A percentile compares a stretch with the other conserved stretches of the same genome.
These are phyloP conservation scores for Drosophila putrida DNA, from an alignment of 2,888 invertebrate species.

Conservation along the genomic window DNA sequence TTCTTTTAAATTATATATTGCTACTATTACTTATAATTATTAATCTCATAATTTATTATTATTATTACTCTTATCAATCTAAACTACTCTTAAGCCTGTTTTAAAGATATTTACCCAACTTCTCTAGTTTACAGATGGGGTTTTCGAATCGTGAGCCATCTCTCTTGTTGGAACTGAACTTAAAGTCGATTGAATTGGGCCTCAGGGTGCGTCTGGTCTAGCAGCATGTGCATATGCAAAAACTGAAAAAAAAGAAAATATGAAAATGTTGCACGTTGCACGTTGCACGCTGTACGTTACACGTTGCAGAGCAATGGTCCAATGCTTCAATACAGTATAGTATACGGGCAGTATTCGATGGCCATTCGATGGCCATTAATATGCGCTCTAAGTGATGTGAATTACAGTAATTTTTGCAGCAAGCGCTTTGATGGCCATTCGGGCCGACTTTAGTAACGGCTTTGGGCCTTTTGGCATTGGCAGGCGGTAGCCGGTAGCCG, in stretches of 20 bases:
- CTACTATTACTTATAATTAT: no score
- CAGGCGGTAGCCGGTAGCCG: conserved; percentile 50
- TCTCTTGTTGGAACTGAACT: conserved; percentile 54
- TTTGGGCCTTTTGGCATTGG: conserved; percentile 51
- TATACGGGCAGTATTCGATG: conserved; percentile 50
- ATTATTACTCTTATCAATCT: not conserved
- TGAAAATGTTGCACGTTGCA: conserved; percentile 19
- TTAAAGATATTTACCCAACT: conserved; percentile 2
- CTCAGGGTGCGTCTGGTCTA: conserved; percentile 49
- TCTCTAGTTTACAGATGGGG: not conserved
- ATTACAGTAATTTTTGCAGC: conserved; percentile 83
- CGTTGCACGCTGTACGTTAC: conserved; percentile 9
- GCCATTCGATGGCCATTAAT: conserved; percentile 80
- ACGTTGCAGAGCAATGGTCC: conserved; percentile 34
- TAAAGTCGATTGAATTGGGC: conserved; percentile 48
- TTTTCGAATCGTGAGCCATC: conserved; percentile 27
- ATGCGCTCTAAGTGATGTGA: conserved; percentile 83
- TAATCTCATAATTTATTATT: no score
- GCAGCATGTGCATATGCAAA: conserved; percentile 41
- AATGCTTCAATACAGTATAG: conserved; percentile 27
- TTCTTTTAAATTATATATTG: no score
- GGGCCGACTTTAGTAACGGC: conserved; percentile 41
- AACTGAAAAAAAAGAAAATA: not conserved
- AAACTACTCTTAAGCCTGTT: not conserved
- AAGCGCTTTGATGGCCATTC: conserved; percentile 68